Percentiles rank a stretch among this genome's conserved stretches.
Evolutionary conservation across 1,140 invertebrate genomes (phyloP).

Genomic region (Drosophila simulans): DNA sequence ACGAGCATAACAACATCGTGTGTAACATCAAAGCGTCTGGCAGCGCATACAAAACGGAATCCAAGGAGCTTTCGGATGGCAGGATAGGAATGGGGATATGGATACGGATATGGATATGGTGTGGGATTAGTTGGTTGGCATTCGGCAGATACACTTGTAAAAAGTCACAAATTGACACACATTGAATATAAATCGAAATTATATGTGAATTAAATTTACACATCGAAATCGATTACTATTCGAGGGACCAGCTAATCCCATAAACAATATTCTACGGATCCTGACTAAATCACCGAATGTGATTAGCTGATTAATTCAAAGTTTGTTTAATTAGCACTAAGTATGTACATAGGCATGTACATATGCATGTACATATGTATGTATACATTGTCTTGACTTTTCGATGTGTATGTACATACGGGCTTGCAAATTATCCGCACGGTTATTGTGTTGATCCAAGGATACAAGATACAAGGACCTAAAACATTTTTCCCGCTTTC

Average conservation of each 20-base stretch:
- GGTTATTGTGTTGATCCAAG: conserved; percentile 1
- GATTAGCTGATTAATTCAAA: not conserved
- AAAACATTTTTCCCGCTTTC: not conserved
- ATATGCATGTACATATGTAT: not conserved
- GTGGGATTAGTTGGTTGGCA: no score
- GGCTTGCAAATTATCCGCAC: not conserved
- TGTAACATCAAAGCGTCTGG: conserved; percentile 70
- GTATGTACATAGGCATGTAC: not conserved
- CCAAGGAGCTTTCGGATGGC: conserved; percentile 38
- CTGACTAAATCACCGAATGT: no score
- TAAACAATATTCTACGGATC: not conserved
- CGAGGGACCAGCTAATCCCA: no score
- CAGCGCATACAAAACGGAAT: conserved; percentile 57
- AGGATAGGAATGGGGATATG: not conserved
- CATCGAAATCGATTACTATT: not conserved
- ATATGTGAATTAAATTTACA: not conserved
- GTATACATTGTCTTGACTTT: not conserved
- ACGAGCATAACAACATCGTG: conserved; percentile 78
- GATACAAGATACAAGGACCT: not conserved
- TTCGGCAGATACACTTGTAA: conserved; percentile 1
- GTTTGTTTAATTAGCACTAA: not conserved
- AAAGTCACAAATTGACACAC: not conserved
- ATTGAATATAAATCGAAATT: conserved; percentile 5
- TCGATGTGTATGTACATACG: not conserved
- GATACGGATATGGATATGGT: not conserved